Conservation (phyloP, 2,113 vertebrate genomes). For the Sula dactylatra region DNA sequence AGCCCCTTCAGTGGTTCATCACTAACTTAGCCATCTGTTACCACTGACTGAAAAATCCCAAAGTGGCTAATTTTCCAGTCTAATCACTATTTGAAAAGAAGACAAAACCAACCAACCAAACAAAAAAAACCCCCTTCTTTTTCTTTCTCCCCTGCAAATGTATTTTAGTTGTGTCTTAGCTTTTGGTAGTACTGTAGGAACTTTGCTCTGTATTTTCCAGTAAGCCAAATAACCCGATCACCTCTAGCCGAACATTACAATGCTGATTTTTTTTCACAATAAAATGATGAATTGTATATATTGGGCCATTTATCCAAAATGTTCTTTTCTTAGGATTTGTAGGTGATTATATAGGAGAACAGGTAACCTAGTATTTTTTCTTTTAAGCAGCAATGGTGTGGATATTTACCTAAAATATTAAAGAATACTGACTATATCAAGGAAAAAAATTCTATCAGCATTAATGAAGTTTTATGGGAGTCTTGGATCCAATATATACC, state of each 20-base stretch:
- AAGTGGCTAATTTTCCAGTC: conserved; percentile 19
- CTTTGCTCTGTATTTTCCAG: neutral
- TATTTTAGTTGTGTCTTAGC: neutral
- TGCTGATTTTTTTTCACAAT: neutral
- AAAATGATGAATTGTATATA: neutral
- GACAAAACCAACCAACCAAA: neutral
- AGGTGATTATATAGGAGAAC: neutral
- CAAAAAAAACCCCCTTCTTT: neutral
- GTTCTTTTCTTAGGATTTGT: neutral
- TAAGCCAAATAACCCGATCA: neutral
- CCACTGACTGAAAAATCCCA: conserved; percentile 2
- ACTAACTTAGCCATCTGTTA: conserved; percentile 55
- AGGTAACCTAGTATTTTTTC: neutral
- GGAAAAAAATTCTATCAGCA: neutral
- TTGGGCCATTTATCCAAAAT: neutral
- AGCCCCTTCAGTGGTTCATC: conserved; percentile 4
- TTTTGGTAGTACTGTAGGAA: neutral
- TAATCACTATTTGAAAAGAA: conserved; percentile 22
- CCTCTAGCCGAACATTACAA: neutral
- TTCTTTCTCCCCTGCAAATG: neutral
- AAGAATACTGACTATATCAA: neutral
- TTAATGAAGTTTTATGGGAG: neutral
- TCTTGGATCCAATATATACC: neutral
- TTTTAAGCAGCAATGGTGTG: neutral
- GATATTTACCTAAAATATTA: neutral